Evolutionary conservation across 2,888 invertebrate genomes (phyloP), one percentile per base, ranked within the genome.

Genomic region (Rhynchonema sp.): DNA sequence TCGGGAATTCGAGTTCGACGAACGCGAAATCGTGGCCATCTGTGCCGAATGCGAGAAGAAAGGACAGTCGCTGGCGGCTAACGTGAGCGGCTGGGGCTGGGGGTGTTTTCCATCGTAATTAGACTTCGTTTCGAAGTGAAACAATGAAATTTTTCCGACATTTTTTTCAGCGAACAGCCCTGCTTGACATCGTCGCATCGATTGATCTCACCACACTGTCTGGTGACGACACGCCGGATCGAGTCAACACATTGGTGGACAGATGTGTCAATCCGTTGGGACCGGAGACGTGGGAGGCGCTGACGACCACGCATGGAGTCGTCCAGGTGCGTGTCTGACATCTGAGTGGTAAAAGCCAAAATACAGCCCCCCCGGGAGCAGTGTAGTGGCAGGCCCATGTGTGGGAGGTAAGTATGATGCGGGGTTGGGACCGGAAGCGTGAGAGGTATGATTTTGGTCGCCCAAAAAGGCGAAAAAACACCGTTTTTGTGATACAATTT

Each of bases 151-250:
- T n/a, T n/a, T n/a, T n/a, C n/a, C n/a, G n/a, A n/a, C n/a, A n/a
- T n/a, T n/a, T n/a, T n/a, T n/a, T 67, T n/a, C 64, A 77, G 75
- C 80, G 81, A 52, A 81, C 81, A 20, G 88, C 86, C 86, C 78
- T 92, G 22, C 70, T 89, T 28, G 83, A 83, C 72, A 86, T 89
- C 1, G 78, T 94, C 9, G 82, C 83, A 38, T 81, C 86, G 60
- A 87, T 92, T 63, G 96, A 98, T 76, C 79, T 98, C 65, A 98
- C 96, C 1, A 91, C 91, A 1, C 78, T 98, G 58, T 81, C 85
- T 57, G 90, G 89, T 49, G 79, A 79, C 67, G 79, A 79, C 67
- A 79, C 78, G 22, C 68, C 73, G 13, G 80, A 83, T 22, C 87
- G 86, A 77, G 86, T 94, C 1, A 74, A 81, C 27, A 79, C 85